Percentiles rank a stretch among this genome's conserved stretches.
These are phyloP conservation scores for Acleris laterana DNA, from an alignment of 2,888 invertebrate genomes.

Conservation along the genomic window DNA sequence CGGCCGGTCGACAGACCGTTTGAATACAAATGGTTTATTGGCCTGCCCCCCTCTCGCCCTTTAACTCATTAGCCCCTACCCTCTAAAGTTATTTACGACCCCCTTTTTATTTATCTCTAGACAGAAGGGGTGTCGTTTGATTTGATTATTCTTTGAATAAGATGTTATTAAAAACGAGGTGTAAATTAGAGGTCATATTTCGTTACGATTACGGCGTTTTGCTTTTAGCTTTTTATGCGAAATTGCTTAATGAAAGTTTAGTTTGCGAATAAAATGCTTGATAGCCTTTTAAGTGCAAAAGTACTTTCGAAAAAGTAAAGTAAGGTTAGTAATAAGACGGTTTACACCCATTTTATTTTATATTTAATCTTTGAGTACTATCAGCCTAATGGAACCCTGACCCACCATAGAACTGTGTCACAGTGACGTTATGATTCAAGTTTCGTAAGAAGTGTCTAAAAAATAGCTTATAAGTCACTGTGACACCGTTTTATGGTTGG, in stretches of 20 bases:
- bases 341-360: no score
- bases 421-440: no score
- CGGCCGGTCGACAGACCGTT: constrained; percentile 67
- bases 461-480: no score
- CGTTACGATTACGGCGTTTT: background rate
- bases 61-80: constrained; percentile 69
- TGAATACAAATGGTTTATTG: constrained; percentile 82
- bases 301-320: background rate
- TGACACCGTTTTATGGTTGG: no score
- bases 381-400: no score
- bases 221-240: constrained; percentile 5
- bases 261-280: background rate
- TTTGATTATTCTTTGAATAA: constrained; percentile 56
- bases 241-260: constrained; percentile 10
- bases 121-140: constrained; percentile 62
- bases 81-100: constrained; percentile 68
- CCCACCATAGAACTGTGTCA: no score
- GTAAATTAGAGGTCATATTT: constrained; percentile 6
- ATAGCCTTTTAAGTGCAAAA: constrained; percentile 2
- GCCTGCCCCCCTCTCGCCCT: constrained; percentile 57
- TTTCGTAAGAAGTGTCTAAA: no score
- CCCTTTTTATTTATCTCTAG: constrained; percentile 61
- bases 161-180: constrained; percentile 28
- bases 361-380: no score
- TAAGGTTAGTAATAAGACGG: background rate